A percentile compares a stretch with the other conserved stretches of the same genome.
Conservation (phyloP, 1,140 invertebrate genomes). For the Bombus pyrosoma region DNA sequence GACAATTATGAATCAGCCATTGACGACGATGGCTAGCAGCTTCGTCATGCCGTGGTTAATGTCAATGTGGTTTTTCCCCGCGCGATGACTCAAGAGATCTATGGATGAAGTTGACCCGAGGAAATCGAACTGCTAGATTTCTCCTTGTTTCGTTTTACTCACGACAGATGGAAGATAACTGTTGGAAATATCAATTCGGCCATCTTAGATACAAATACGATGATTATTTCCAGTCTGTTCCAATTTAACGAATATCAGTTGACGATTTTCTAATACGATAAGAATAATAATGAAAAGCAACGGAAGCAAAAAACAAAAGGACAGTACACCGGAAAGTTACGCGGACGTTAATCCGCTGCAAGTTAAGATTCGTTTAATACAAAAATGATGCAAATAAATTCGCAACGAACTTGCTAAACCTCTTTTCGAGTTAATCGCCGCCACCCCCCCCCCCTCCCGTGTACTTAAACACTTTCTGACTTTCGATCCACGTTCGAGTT, state of each 20-base stretch:
- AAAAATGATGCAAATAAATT: conserved; percentile 8
- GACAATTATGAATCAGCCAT: conserved; percentile 74
- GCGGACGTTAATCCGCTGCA: neutral
- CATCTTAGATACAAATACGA: neutral
- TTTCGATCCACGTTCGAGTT: conserved; percentile 32
- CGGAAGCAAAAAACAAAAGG: neutral
- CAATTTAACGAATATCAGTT: too few species aligned
- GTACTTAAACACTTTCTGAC: conserved; percentile 29
- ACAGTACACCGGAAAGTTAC: neutral
- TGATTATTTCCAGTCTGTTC: neutral
- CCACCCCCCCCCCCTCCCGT: too few species aligned
- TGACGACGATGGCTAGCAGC: conserved; percentile 49
- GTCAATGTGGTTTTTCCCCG: conserved; percentile 2
- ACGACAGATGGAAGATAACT: neutral
- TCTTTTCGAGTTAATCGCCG: conserved; percentile 17
- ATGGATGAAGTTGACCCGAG: neutral
- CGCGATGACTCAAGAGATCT: neutral
- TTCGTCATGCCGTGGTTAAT: conserved; percentile 19
- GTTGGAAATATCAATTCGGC: neutral
- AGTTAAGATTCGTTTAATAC: neutral
- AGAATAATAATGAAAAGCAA: neutral
- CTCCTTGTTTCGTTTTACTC: neutral
- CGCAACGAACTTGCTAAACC: neutral
- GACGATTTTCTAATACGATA: neutral
- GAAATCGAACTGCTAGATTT: neutral